Conservation (phyloP, 2,797 vertebrate genomes). For the Ispidina lecontei region DNA sequence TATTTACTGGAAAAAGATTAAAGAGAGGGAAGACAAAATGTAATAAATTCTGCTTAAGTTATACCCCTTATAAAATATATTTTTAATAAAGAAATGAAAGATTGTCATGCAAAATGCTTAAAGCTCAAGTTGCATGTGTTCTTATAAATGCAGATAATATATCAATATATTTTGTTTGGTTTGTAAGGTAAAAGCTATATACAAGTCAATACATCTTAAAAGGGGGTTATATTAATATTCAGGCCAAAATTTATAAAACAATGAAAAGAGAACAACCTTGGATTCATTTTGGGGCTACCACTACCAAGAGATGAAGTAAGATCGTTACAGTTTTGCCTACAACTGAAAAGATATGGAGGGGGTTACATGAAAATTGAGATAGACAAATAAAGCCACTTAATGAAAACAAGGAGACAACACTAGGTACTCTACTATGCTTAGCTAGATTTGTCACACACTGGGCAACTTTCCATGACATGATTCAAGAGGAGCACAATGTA, state of each 20-base stretch:
- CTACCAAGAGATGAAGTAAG: neutral
- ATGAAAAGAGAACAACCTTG: neutral
- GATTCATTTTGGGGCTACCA: neutral
- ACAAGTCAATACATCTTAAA: neutral
- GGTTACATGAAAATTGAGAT: neutral
- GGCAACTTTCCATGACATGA: neutral
- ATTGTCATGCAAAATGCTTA: neutral
- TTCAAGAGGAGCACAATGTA: neutral
- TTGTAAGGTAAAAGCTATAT: neutral
- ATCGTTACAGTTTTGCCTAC: neutral
- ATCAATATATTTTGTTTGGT: neutral
- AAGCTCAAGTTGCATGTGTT: neutral
- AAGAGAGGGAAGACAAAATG: neutral
- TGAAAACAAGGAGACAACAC: neutral
- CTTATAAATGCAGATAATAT: neutral
- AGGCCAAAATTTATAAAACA: neutral
- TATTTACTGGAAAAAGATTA: neutral
- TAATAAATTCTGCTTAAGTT: neutral
- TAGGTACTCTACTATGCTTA: neutral
- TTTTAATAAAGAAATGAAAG: neutral
- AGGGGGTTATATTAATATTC: neutral
- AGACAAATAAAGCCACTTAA: neutral
- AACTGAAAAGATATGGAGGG: neutral
- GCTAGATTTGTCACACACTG: neutral
- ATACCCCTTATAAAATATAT: neutral